A percentile compares a stretch with the other conserved stretches of the same genome.
Evolutionary conservation across 2,888 invertebrate genomes (phyloP).

Genomic region (Nebria salina): DNA sequence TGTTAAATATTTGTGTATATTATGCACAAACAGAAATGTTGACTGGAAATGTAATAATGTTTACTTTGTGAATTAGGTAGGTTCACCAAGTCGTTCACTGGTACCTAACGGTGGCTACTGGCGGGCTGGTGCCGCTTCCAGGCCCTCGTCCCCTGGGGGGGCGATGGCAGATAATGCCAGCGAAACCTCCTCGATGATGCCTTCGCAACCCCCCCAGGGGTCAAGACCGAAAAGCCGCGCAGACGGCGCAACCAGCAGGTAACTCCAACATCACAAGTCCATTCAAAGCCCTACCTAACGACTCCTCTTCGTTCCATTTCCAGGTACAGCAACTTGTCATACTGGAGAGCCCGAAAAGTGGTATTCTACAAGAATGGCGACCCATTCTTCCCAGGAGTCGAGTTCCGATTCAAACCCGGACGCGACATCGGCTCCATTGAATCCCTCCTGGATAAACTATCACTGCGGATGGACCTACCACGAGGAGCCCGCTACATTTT

Average conservation of each 20-base stretch:
- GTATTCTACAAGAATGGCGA: slow-evolving; percentile 95
- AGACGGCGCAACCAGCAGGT: slow-evolving; percentile 64
- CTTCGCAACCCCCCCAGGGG: slow-evolving; percentile 63
- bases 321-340: slow-evolving; percentile 82
- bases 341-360: slow-evolving; percentile 87
- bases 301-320: slow-evolving; percentile 46
- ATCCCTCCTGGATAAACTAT: slow-evolving; percentile 85
- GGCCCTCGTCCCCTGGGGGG: slow-evolving; percentile 62
- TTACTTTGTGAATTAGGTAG: slow-evolving; percentile 56
- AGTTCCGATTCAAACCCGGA: slow-evolving; percentile 88
- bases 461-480: slow-evolving; percentile 86
- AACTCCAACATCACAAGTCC: slow-evolving; percentile 7
- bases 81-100: slow-evolving; percentile 60
- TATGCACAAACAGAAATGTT: neutral
- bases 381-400: slow-evolving; percentile 89
- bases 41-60: neutral
- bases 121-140: slow-evolving; percentile 66
- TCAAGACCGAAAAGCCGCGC: slow-evolving; percentile 65
- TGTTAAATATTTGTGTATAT: neutral
- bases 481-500: slow-evolving; percentile 91
- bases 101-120: slow-evolving; percentile 63
- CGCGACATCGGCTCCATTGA: slow-evolving; percentile 88
- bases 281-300: neutral
- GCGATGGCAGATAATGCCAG: slow-evolving; percentile 69
- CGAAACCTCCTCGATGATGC: slow-evolving; percentile 68